Percentiles rank a stretch among this genome's conserved stretches.
Evolutionary conservation across 1,140 invertebrate genomes (phyloP).

Genomic region (Thaumatotibia leucotreta): DNA sequence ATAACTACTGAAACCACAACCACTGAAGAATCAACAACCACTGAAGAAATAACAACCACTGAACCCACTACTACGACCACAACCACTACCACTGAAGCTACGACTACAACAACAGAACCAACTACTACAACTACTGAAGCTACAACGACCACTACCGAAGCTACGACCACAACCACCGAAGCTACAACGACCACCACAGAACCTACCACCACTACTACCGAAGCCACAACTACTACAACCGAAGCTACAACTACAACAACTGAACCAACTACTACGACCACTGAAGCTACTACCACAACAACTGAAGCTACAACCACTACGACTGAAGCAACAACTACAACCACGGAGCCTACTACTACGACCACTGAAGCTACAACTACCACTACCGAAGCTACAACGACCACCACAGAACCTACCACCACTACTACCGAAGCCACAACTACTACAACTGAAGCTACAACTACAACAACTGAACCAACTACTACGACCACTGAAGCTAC

Average conservation of each 20-base stretch:
- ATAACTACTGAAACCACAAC: background rate
- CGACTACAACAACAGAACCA: background rate
- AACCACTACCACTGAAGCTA: background rate
- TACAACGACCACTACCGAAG: background rate
- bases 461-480: background rate
- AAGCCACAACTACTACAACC: background rate
- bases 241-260: background rate
- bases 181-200: no score
- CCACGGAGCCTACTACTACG: background rate
- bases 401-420: background rate
- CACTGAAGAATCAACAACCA: background rate
- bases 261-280: conserved; percentile 85
- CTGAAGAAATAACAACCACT: background rate
- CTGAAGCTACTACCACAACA: conserved; percentile 82
- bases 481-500: no score
- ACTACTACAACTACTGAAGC: background rate
- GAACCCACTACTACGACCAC: background rate
- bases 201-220: background rate
- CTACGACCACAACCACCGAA: background rate
- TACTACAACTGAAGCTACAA: background rate
- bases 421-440: no score
- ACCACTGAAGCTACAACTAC: background rate
- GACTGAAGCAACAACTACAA: background rate
- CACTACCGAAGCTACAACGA: background rate
- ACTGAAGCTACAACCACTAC: background rate